Evolutionary conservation across 2,888 invertebrate genomes (phyloP), one percentile per base, ranked within the genome.

Genomic region (Rhingia campestris): DNA sequence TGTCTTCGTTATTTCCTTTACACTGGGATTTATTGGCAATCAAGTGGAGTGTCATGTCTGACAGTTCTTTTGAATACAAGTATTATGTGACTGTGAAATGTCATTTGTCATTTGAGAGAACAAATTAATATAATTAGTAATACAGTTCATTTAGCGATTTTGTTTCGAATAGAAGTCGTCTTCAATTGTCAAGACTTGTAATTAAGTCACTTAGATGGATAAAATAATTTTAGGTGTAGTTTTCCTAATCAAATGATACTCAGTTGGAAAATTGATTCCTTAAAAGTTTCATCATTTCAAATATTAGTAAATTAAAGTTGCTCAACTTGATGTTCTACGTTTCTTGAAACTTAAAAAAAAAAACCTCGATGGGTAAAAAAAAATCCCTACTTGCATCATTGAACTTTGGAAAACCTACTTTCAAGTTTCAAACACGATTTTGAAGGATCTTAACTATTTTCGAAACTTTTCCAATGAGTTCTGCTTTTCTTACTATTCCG

Each of bases 401-500:
- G 53, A 47, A 49, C 49, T 30, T 9, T 58, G 30, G 30, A 45
- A 45, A 9, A 4, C 10, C 49, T 14, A 4, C 37, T 49, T 14
- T 51, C 12, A 63, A 56, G 43, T 64, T 58, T n/a, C 4, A 56
- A 74, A 51, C 63, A 64, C 30, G 45, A 69, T 74, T 74, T 56
- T 30, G 58, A 58, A 10, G 6, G 69, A 54, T 74, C 58, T 58
- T 7, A 69, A 80, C 74, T 63, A 80, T 74, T 74, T 81, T 69
- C 22, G 53, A 69, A 74, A 74, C 43, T 81, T 75, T 69, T 64
- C 45, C 74, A 64, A 69, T 81, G 69, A 74, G 51, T 39, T 67
- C 39, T 12, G 33, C 39, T 37, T 54, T 80, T 43, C n/a, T 35
- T 4, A 5, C 22, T 53, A 37, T 45, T 56, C 53, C 3, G 6